Percentiles rank a stretch among this genome's conserved stretches.
Conservation (phyloP, 1,140 invertebrate species). For the Neuroterus valhalla region DNA sequence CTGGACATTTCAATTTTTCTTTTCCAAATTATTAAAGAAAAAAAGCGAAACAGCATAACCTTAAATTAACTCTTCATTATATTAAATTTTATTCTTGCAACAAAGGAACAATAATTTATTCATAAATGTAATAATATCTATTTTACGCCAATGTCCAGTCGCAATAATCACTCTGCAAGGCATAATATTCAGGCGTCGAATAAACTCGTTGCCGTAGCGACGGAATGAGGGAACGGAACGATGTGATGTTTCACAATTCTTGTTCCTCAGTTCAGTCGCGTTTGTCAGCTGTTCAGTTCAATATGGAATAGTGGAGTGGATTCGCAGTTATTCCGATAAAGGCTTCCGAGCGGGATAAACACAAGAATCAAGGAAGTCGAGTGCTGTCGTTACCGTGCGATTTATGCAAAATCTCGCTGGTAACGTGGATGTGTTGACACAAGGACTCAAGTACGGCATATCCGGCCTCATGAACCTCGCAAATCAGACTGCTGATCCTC, state of each 20-base stretch:
- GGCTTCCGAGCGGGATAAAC: conserved; percentile 12
- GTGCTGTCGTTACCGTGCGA: conserved; percentile 44
- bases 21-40: too few relatives aligned
- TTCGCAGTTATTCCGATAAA: background rate
- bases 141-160: too few relatives aligned
- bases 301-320: conserved; percentile 60
- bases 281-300: conserved; percentile 62
- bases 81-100: too few relatives aligned
- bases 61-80: too few relatives aligned
- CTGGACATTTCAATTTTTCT: too few relatives aligned
- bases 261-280: conserved; percentile 36
- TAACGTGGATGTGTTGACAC: conserved; percentile 76
- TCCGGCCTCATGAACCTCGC: conserved; percentile 82
- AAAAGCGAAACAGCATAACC: too few relatives aligned
- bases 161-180: background rate
- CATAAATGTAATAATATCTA: too few relatives aligned
- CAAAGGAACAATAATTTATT: too few relatives aligned
- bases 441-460: conserved; percentile 76
- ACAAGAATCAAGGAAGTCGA: background rate
- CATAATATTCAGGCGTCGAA: background rate
- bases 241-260: conserved; percentile 35
- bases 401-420: conserved; percentile 75
- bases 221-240: conserved; percentile 41
- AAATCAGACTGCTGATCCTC: conserved; percentile 78
- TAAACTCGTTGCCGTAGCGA: conserved; percentile 45